A percentile compares a stretch with the other conserved stretches of the same genome.
These are phyloP conservation scores for Gymnoscopelus braueri DNA, from an alignment of 2,797 vertebrate genomes.

Conservation along the genomic window DNA sequence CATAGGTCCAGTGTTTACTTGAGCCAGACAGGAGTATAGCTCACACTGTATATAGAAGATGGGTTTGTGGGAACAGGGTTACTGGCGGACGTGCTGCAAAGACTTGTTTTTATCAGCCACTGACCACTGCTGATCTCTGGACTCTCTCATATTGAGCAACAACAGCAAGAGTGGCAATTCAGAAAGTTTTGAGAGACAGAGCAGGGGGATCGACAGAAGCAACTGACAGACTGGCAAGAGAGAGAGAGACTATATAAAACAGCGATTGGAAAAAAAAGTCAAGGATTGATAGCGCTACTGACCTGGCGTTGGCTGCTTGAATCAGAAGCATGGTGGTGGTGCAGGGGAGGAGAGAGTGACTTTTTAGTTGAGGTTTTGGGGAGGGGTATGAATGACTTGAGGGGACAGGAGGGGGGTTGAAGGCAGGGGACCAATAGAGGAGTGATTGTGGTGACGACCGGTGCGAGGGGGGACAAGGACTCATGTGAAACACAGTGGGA, in stretches of 20 bases:
- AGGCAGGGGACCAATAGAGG: slow-evolving; percentile 43
- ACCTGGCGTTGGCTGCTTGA: slow-evolving; percentile 1
- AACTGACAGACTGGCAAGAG: slow-evolving; percentile 16
- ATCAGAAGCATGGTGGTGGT: slow-evolving; percentile 29
- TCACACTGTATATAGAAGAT: slow-evolving; percentile 41
- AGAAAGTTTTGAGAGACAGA: slow-evolving; percentile 23
- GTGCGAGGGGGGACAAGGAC: slow-evolving; percentile 56
- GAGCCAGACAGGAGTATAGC: slow-evolving; percentile 51
- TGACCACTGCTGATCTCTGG: slow-evolving; percentile 78
- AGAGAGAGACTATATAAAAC: slow-evolving; percentile 4
- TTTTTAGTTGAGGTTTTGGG: slow-evolving; percentile 53
- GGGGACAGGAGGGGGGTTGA: slow-evolving; percentile 35
- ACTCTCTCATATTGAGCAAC: slow-evolving; percentile 77
- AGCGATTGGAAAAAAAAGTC: slow-evolving; percentile 17
- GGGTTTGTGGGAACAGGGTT: slow-evolving; percentile 62
- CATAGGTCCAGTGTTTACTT: slow-evolving; percentile 52
- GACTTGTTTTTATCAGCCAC: slow-evolving; percentile 71
- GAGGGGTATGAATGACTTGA: slow-evolving; percentile 60
- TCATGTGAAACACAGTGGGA: slow-evolving; percentile 66
- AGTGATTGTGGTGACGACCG: slow-evolving; percentile 65
- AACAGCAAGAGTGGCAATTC: slow-evolving; percentile 32
- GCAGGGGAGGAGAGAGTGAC: slow-evolving; percentile 17
- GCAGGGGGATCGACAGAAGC: slow-evolving; percentile 22
- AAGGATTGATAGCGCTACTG: slow-evolving; percentile 16
- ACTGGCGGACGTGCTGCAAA: slow-evolving; percentile 53